Evolutionary conservation across 2,797 vertebrate genomes (phyloP), one percentile per base, ranked within the genome.

Genomic region (Myotis pilosus): DNA sequence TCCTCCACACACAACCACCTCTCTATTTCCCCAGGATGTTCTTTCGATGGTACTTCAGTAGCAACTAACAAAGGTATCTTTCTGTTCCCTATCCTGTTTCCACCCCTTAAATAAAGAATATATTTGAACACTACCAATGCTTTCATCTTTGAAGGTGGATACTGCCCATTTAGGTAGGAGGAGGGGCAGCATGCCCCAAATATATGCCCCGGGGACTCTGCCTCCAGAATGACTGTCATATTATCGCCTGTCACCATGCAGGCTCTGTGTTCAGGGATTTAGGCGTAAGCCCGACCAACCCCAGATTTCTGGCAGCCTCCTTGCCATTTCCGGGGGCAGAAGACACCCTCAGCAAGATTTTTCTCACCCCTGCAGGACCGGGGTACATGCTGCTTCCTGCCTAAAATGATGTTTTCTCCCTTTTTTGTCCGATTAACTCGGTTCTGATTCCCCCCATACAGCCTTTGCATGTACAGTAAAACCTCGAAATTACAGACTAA

Each of bases 1-100:
- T 16, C n/a, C 36, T 8, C 53, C 60, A 22, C 57, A 7, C 16
- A 10, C 64, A 78, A 10, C 10, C 6, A 0, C 64, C 33, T 44
- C 10, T 47, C 84, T 96, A 15, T 83, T 80, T 89, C 81, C 49
- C 44, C 78, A 97, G 97, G 97, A 6, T 74, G 23, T 96, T 95
- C 60, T 88, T 87, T 83, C 94, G 64, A 10, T 97, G 97, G 97
- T 97, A 97, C 74, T 25, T 87, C 69, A 95, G 96, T 7, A 87
- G 85, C 57, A 17, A n/a, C 74, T 96, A 80, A 93, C 51, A n/a
- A 66, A 94, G 79, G 41, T 91, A 88, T 75, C 55, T 81, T 38
- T 80, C 76, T 57, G 36, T 74, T 9, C 33, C 44, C 55, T 53
- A 22, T 28, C 57, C 22, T 62, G 2, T 72, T 93, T 93, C 49